Evolutionary conservation across 2,797 vertebrate genomes (phyloP).

Genomic region (Graptemys geographica): DNA sequence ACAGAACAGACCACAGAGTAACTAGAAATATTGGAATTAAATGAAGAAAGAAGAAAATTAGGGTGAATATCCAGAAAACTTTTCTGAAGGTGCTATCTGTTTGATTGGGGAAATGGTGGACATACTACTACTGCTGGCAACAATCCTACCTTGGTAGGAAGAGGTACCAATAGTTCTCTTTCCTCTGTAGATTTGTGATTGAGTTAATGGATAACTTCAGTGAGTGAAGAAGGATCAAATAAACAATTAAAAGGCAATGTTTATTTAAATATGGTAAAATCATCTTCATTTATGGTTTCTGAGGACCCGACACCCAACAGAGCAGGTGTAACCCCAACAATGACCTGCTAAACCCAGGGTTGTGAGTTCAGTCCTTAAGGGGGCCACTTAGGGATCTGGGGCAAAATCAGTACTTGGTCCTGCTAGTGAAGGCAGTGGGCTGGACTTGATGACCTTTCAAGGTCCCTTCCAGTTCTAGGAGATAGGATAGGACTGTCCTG

Average conservation of each 20-base stretch:
- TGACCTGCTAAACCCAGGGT: neutral
- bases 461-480: too few relatives aligned
- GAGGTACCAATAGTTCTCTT: neutral
- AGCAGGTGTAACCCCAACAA: accelerated
- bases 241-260: neutral
- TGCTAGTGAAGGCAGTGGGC: too few relatives aligned
- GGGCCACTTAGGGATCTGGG: too few relatives aligned
- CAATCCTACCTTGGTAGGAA: neutral
- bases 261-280: neutral
- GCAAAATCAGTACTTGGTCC: too few relatives aligned
- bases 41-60: neutral
- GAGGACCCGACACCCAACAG: neutral
- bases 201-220: neutral
- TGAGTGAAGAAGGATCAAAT: neutral
- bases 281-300: neutral
- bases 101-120: neutral
- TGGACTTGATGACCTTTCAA: too few relatives aligned
- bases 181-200: neutral
- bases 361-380: too few relatives aligned
- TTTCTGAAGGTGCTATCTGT: neutral
- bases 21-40: neutral
- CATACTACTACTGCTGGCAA: neutral
- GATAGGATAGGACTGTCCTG: neutral
- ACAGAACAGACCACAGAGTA: neutral
- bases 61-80: neutral